These are phyloP conservation scores for Aporophyla lueneburgensis DNA, from an alignment of 2,888 invertebrate species.

Conservation along the genomic window DNA sequence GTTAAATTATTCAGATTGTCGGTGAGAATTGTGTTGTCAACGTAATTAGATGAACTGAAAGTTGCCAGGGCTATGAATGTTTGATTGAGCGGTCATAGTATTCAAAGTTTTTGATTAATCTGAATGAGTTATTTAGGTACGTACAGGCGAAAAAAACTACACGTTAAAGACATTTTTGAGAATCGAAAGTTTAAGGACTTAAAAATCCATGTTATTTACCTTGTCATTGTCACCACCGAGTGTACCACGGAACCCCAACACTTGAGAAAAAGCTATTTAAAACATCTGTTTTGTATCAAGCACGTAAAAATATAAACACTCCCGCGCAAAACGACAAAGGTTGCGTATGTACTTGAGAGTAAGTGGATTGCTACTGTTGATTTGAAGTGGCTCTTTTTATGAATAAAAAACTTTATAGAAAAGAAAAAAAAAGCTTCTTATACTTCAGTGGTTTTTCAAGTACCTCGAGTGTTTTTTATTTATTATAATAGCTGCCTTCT, in stretches of 20 bases:
- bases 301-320: conserved; percentile 42
- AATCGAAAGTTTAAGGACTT: background rate
- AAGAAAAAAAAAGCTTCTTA: conserved; percentile 11
- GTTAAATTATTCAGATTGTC: conserved; percentile 62
- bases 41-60: conserved; percentile 39
- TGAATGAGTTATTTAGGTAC: background rate
- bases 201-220: background rate
- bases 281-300: conserved; percentile 56
- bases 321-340: conserved; percentile 39
- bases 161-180: background rate
- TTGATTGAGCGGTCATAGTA: background rate
- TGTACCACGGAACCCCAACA: background rate
- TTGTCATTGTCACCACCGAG: background rate
- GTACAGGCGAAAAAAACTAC: background rate
- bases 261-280: conserved; percentile 16
- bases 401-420: conserved; percentile 6
- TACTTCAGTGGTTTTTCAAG: conserved; percentile 30
- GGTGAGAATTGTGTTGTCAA: conserved; percentile 40
- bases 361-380: conserved; percentile 53
- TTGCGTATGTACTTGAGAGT: conserved; percentile 43
- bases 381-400: conserved; percentile 50
- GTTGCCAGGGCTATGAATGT: conserved; percentile 18
- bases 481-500: conserved; percentile 15
- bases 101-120: background rate
- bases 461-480: conserved; percentile 1